These are phyloP conservation scores for Stegophylla sp. DNA, from an alignment of 2,888 invertebrate species.

Conservation along the genomic window DNA sequence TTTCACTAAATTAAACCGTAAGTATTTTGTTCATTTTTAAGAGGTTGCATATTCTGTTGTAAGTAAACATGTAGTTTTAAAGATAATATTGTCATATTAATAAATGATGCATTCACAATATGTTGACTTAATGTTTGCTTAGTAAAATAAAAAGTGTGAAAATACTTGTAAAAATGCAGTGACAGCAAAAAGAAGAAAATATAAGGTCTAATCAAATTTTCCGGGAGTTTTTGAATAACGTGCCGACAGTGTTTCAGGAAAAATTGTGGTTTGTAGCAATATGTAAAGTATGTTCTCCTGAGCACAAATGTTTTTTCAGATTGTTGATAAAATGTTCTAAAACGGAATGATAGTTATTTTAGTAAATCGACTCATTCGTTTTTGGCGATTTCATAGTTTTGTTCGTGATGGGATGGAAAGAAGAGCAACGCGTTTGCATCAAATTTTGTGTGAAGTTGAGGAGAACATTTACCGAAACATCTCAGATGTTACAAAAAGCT, in stretches of 20 bases:
- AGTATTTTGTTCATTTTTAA: conserved; percentile 66
- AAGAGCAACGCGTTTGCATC: conserved; percentile 7
- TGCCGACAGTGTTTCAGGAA: no score
- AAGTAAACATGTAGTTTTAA: not conserved
- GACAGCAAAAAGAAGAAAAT: no score
- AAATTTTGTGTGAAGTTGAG: not conserved
- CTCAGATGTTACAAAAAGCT: not conserved
- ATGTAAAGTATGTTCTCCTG: not conserved
- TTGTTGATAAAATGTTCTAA: conserved; percentile 2
- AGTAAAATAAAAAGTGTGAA: no score
- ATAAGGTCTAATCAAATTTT: no score
- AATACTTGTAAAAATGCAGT: no score
- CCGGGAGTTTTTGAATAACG: no score
- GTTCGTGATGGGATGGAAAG: conserved; percentile 10
- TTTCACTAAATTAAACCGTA: conserved; percentile 89
- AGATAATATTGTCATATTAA: no score
- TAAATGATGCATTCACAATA: no score
- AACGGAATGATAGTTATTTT: not conserved
- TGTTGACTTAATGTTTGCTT: no score
- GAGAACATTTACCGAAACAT: not conserved
- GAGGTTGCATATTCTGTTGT: no score
- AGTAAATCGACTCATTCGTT: not conserved
- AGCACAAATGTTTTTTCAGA: not conserved
- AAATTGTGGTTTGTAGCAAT: no score
- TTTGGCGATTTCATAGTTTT: conserved; percentile 12